These are phyloP conservation scores for Ammodytes marinus DNA, from an alignment of 2,113 vertebrate species.

Conservation along the genomic window DNA sequence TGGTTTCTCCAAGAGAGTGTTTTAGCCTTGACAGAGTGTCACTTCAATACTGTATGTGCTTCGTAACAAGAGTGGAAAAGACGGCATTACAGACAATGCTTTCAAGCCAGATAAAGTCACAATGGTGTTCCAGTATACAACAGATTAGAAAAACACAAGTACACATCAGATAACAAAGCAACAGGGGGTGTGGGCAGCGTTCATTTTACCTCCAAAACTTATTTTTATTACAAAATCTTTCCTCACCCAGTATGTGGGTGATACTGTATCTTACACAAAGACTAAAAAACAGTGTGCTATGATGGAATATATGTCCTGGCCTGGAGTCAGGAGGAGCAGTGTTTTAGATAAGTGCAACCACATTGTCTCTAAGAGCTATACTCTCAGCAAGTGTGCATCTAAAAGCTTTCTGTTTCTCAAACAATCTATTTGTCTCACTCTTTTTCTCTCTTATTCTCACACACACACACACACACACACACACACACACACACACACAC, in stretches of 20 bases:
- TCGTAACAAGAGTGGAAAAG: constrained; percentile 44
- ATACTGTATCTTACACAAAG: constrained; percentile 7
- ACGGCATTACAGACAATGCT: constrained; percentile 22
- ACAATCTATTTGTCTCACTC: constrained; percentile 1
- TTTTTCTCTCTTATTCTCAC: not conserved
- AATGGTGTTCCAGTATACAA: constrained; percentile 28
- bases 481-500: not conserved
- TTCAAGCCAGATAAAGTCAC: constrained; percentile 43
- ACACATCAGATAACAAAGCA: constrained; percentile 36
- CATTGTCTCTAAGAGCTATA: constrained; percentile 38
- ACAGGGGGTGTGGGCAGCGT: constrained; percentile 48
- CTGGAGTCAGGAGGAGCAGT: constrained; percentile 25
- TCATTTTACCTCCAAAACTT: constrained; percentile 22
- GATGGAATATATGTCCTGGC: constrained; percentile 21
- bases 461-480: not conserved
- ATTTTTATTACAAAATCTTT: constrained; percentile 6
- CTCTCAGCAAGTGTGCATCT: constrained; percentile 28
- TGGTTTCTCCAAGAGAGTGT: constrained; percentile 20
- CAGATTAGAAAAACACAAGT: constrained; percentile 44
- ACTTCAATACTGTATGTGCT: constrained; percentile 35
- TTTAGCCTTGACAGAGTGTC: constrained; percentile 29
- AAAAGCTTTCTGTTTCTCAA: constrained; percentile 42
- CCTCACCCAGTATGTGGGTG: constrained; percentile 12
- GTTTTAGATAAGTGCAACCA: constrained; percentile 28
- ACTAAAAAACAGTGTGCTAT: constrained; percentile 27